phyloP scores from a whole-genome alignment of 2,888 invertebrate species.

The Synergus gifuensis region DNA sequence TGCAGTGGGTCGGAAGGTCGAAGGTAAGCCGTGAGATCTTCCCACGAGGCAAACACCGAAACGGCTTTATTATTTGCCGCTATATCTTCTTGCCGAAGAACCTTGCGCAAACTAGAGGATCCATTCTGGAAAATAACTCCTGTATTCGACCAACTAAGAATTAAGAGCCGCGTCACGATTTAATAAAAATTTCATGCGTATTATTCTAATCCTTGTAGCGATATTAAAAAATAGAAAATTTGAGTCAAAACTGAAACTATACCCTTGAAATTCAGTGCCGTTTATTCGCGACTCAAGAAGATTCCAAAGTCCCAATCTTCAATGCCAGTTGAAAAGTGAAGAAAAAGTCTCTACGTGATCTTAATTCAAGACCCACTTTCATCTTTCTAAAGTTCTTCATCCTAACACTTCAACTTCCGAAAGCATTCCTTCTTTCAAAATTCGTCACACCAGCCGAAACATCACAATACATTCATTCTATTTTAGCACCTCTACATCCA shows the following conservation, averaged over 20 bases:
- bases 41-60: slow-evolving; percentile 68
- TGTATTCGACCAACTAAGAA: not conserved
- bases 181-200: not conserved
- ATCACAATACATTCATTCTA: not conserved
- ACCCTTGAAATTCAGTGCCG: too few relatives aligned
- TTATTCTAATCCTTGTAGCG: too few relatives aligned
- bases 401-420: not conserved
- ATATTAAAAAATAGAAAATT: too few relatives aligned
- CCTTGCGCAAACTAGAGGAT: slow-evolving; percentile 15
- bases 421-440: not conserved
- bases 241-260: too few relatives aligned
- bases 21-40: slow-evolving; percentile 73
- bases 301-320: too few relatives aligned
- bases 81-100: slow-evolving; percentile 51
- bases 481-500: not conserved
- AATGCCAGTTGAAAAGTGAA: not conserved
- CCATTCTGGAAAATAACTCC: not conserved
- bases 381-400: not conserved
- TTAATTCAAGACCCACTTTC: too few relatives aligned
- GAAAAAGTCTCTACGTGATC: not conserved
- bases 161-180: not conserved
- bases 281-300: too few relatives aligned
- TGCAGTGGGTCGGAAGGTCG: slow-evolving; percentile 64
- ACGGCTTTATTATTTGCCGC: slow-evolving; percentile 61
- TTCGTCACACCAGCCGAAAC: not conserved